Percentiles rank a stretch among this genome's conserved stretches.
Conservation (phyloP, 1,140 invertebrate species). For the Neocloeon triangulifer region DNA sequence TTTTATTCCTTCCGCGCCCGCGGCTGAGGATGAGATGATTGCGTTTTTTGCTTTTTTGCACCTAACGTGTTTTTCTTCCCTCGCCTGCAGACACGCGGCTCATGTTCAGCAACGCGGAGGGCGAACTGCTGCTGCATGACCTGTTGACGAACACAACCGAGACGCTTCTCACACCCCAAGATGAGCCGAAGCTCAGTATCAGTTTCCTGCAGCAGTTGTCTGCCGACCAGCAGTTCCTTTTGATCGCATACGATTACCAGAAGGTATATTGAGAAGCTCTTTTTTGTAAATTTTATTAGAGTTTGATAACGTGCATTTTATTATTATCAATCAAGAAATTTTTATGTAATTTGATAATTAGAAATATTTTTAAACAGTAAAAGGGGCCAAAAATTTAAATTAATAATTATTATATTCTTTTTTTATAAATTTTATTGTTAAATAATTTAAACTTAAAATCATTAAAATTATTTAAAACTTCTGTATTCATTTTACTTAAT, state of each 20-base stretch:
- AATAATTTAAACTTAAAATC: no score
- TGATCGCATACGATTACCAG: constrained; percentile 22
- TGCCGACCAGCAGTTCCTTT: constrained; percentile 22
- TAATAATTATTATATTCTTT: no score
- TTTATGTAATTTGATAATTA: no score
- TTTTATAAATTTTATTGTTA: no score
- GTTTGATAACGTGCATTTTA: no score
- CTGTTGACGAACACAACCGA: constrained; percentile 4
- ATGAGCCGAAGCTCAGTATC: constrained; percentile 16
- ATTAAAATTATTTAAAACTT: no score
- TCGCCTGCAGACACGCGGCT: constrained; percentile 10
- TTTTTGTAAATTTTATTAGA: constrained; percentile 3
- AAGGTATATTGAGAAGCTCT: constrained; percentile 19
- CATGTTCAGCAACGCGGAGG: constrained; percentile 7
- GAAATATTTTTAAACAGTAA: no score
- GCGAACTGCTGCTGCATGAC: constrained; percentile 9
- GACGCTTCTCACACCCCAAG: constrained; percentile 7
- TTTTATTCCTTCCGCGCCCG: not conserved
- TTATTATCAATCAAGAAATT: no score
- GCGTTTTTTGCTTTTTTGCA: constrained; percentile 2
- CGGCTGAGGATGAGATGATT: not conserved
- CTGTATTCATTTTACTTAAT: no score
- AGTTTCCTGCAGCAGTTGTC: constrained; percentile 25
- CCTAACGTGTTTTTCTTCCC: constrained; percentile 6
- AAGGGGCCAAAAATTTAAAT: no score